These are phyloP conservation scores for Bombus sibiricus DNA, from an alignment of 1,140 invertebrate genomes.

Conservation along the genomic window DNA sequence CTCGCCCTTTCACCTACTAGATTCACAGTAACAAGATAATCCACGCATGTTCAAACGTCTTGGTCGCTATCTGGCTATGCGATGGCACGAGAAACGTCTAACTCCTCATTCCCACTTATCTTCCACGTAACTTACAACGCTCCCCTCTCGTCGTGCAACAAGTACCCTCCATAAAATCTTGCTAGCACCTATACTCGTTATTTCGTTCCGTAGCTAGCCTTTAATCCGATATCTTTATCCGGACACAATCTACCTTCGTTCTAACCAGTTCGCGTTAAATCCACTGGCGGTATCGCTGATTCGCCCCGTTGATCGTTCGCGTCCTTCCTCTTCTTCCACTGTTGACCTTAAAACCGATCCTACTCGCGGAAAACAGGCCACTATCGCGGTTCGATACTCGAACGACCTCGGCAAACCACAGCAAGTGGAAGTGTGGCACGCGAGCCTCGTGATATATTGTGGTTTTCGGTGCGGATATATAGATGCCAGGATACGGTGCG, in stretches of 20 bases:
- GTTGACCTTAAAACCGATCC: constrained; percentile 56
- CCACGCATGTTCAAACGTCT: background rate
- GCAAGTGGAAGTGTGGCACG: constrained; percentile 44
- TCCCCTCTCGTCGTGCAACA: constrained; percentile 8
- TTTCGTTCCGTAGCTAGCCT: background rate
- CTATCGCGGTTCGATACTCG: constrained; percentile 56
- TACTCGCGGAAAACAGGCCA: constrained; percentile 42
- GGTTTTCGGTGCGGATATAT: too few relatives aligned
- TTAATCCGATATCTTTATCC: constrained; percentile 34
- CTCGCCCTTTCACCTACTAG: background rate
- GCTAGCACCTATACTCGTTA: background rate
- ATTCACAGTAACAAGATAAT: background rate
- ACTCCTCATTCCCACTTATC: constrained; percentile 21
- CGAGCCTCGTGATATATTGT: background rate
- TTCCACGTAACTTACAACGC: constrained; percentile 19
- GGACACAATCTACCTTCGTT: constrained; percentile 20
- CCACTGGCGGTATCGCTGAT: background rate
- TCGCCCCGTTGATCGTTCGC: background rate
- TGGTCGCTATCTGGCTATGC: background rate
- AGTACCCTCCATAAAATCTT: constrained; percentile 13
- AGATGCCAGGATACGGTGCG: background rate
- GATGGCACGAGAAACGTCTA: too few relatives aligned
- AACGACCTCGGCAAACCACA: constrained; percentile 38
- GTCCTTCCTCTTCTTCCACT: background rate
- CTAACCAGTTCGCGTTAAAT: background rate